Evolutionary conservation across 2,888 invertebrate genomes (phyloP).

Genomic region (Cybosia mesomella): DNA sequence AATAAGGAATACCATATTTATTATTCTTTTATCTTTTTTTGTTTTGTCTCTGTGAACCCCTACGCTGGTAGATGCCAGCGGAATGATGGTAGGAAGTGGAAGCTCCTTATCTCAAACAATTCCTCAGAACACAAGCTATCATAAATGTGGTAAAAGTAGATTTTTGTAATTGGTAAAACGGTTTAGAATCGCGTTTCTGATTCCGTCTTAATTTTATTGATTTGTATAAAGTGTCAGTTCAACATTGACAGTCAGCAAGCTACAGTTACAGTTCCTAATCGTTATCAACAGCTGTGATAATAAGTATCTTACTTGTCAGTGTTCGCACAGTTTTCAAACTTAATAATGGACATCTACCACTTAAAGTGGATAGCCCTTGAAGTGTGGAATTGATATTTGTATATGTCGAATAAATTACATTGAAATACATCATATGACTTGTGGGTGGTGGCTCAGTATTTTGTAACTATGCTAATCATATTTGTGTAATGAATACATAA

Average conservation of each 20-base stretch:
- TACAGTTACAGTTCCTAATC: background rate
- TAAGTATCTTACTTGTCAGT: background rate
- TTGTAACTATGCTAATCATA: constrained; percentile 19
- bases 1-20: too few species aligned
- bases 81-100: too few species aligned
- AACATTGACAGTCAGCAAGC: background rate
- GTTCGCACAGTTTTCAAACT: background rate
- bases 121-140: too few species aligned
- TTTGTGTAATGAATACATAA: constrained; percentile 1
- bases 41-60: too few species aligned
- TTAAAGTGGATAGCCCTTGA: background rate
- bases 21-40: too few species aligned
- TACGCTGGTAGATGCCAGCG: too few species aligned
- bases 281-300: background rate
- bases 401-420: background rate
- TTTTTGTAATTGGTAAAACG: too few species aligned
- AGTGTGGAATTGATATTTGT: background rate
- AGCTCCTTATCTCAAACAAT: too few species aligned
- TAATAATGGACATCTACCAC: background rate
- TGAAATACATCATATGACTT: background rate
- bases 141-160: too few species aligned
- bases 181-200: too few species aligned
- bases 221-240: background rate
- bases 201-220: background rate
- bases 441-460: background rate